Conservation (phyloP, 2,113 vertebrate genomes). For the Barbus barbus region DNA sequence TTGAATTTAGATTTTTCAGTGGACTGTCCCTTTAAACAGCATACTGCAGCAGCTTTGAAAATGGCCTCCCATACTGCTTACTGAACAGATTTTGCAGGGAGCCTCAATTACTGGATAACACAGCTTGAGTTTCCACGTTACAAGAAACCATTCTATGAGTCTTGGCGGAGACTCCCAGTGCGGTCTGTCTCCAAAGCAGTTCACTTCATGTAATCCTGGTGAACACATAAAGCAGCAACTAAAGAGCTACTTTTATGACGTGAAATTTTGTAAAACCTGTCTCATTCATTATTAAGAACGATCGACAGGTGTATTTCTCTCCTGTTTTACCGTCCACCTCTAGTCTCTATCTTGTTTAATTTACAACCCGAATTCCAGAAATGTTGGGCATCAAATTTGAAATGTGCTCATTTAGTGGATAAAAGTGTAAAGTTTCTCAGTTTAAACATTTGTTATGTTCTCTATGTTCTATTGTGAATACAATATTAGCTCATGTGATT, state of each 20-base stretch:
- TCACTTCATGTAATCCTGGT: conserved; percentile 33
- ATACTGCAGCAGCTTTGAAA: background rate
- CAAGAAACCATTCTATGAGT: conserved; percentile 50
- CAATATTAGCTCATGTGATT: too few species aligned
- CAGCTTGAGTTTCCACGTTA: conserved; percentile 53
- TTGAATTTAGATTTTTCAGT: background rate
- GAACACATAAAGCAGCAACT: conserved; percentile 60
- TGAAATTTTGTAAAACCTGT: conserved; percentile 58
- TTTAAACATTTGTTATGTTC: too few species aligned
- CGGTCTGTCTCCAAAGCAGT: background rate
- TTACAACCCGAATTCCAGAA: too few species aligned
- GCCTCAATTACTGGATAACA: conserved; percentile 41
- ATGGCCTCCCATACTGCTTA: conserved; percentile 22
- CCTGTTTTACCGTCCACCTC: conserved; percentile 30
- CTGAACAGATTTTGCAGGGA: conserved; percentile 32
- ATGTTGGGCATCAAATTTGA: too few species aligned
- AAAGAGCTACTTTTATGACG: conserved; percentile 64
- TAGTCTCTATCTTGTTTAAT: conserved; percentile 53
- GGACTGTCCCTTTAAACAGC: background rate
- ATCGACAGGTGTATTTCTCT: conserved; percentile 47
- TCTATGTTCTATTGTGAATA: too few species aligned
- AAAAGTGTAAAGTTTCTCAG: too few species aligned
- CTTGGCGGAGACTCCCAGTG: conserved; percentile 7
- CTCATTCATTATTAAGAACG: conserved; percentile 65
- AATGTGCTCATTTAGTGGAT: too few species aligned